Evolutionary conservation across 2,113 vertebrate genomes (phyloP), one percentile per base, ranked within the genome.

Genomic region (Gobius niger): DNA sequence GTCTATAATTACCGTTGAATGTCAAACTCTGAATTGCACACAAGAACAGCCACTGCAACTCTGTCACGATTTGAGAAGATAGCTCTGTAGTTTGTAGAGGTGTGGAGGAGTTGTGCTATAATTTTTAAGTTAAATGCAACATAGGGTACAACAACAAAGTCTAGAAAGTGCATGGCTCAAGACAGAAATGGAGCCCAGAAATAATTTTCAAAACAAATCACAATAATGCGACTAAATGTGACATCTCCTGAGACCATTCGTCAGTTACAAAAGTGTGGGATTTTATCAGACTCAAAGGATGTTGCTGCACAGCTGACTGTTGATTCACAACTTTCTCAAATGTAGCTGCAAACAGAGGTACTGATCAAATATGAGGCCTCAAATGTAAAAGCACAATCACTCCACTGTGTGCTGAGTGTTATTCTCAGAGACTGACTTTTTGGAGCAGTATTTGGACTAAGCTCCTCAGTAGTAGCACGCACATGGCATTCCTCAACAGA

Each of bases 401-500:
- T 34, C 24, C 24, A 34, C 24, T 67, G 63, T 73, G 59, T 69
- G 62, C 59, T 2, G 4, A 8, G 9, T 62, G 81, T 76, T 47
- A 57, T 78, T 72, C 73, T 12, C 18, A 11, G 46, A 15, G 40
- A 15, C 34, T n/a, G 40, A 72, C 69, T 82, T 46, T 68, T 85
- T 50, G 62, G 67, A 72, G 65, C 19, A 16, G 59, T 64, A 68
- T 71, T 75, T 40, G 67, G 80, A 79, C 86, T 73, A 61, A 82
- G 76, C 76, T 82, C 82, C 76, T 44, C 73, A 67, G 63, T 70
- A 73, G 76, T 67, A 70, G 81, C 84, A 89, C 75, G 73, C 86
- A 87, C 74, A 83, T 70, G 63, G 16, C 84, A 90, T 90, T 91
- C 78, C 81, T 85, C 67, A 81, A 69, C 62, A 50, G 63, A 44